Conservation (phyloP, 2,797 vertebrate genomes). For the Buceros bicornis region DNA sequence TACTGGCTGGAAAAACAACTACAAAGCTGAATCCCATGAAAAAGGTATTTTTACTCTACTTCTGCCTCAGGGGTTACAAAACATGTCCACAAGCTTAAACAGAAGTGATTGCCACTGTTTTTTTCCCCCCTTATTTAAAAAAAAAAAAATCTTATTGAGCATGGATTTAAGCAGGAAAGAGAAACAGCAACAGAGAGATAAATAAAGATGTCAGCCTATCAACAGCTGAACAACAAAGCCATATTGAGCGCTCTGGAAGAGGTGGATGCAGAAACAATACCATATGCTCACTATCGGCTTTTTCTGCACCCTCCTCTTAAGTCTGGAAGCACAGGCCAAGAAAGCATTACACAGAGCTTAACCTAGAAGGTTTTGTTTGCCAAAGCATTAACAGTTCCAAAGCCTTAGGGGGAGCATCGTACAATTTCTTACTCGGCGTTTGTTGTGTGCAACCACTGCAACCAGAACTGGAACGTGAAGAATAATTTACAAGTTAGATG, state of each 20-base stretch:
- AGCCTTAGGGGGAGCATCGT: neutral
- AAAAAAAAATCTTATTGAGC: neutral
- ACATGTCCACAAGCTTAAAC: neutral
- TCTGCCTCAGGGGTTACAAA: neutral
- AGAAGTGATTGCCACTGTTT: neutral
- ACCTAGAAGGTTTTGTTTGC: neutral
- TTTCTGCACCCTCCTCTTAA: neutral
- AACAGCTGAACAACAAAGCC: neutral
- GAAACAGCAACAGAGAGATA: neutral
- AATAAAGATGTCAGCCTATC: neutral
- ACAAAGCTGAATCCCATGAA: neutral
- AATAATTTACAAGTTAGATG: neutral
- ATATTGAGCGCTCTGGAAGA: rapidly evolving
- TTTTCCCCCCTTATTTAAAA: neutral
- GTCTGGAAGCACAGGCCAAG: neutral
- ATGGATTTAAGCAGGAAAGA: neutral
- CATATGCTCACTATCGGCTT: neutral
- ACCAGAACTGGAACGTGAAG: neutral
- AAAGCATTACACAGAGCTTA: neutral
- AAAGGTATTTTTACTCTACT: neutral
- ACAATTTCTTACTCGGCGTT: neutral
- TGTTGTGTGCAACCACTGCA: rapidly evolving
- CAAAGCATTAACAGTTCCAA: neutral
- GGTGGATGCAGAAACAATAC: neutral
- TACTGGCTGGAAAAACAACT: neutral